Percentiles rank a stretch among this genome's conserved stretches.
Conservation (phyloP, 1,140 invertebrate species). For the Macrotrachela quadricornifera region DNA sequence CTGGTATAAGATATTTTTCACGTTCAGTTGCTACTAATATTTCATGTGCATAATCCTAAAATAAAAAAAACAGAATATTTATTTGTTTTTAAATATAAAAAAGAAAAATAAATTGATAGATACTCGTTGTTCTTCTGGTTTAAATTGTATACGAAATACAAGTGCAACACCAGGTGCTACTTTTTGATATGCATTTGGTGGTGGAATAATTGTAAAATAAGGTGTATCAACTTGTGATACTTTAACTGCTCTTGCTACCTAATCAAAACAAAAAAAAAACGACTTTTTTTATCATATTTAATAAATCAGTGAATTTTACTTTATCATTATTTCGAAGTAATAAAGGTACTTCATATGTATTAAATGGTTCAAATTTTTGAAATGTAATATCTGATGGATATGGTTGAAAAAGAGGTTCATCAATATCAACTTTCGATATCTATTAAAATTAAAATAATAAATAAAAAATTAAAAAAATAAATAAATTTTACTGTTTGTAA, state of each 20-base stretch:
- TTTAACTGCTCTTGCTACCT: slow-evolving; percentile 30
- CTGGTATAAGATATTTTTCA: slow-evolving; percentile 29
- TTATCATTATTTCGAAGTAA: slow-evolving; percentile 30
- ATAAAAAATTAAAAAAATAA: neutral
- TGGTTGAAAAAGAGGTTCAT: slow-evolving; percentile 31
- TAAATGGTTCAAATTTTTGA: slow-evolving; percentile 27
- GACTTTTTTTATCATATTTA: no score
- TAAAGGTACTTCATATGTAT: slow-evolving; percentile 27
- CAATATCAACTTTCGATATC: slow-evolving; percentile 17
- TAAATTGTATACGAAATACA: slow-evolving; percentile 28
- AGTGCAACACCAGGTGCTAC: slow-evolving; percentile 29
- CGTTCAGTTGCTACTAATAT: slow-evolving; percentile 28
- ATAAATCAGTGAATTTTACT: slow-evolving; percentile 11
- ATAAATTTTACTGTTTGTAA: slow-evolving; percentile 22
- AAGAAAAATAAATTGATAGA: neutral
- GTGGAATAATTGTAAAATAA: slow-evolving; percentile 30
- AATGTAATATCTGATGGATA: slow-evolving; percentile 31
- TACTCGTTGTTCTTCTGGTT: slow-evolving; percentile 28
- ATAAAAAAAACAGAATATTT: slow-evolving; percentile 4
- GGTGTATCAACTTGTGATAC: slow-evolving; percentile 27
- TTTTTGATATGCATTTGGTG: slow-evolving; percentile 26
- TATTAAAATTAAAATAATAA: neutral
- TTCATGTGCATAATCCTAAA: slow-evolving; percentile 29
- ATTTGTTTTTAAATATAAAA: neutral
- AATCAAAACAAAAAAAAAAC: neutral